Conservation (phyloP, 2,113 vertebrate genomes). For the Chroicocephalus ridibundus region DNA sequence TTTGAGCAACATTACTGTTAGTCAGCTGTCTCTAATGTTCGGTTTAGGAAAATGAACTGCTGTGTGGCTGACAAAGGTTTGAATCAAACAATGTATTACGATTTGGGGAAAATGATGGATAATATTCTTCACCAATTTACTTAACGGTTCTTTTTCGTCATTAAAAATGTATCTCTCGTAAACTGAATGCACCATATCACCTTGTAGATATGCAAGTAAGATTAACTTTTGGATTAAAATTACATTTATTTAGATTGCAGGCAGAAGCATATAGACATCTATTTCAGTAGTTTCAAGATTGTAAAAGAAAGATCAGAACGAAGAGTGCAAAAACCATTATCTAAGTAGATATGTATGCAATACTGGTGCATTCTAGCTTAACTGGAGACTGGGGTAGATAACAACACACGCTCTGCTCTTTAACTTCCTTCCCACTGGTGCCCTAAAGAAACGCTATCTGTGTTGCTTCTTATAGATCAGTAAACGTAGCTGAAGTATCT, state of each 20-base stretch:
- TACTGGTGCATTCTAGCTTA: not conserved
- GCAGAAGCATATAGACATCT: not conserved
- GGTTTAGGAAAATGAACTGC: not conserved
- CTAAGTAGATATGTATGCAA: not conserved
- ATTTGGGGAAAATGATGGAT: not conserved
- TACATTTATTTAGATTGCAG: not conserved
- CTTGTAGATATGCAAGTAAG: not conserved
- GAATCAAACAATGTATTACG: not conserved
- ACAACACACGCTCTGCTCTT: rapidly evolving
- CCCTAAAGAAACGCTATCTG: not conserved
- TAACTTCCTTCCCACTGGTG: not conserved
- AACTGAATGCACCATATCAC: not conserved
- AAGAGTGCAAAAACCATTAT: not conserved
- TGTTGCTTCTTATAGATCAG: not conserved
- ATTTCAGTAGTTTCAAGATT: not conserved
- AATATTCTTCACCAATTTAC: not conserved
- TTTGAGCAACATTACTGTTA: not conserved
- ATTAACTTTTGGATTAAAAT: not conserved
- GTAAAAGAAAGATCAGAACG: not conserved
- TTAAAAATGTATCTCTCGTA: not conserved
- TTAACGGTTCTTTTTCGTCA: not conserved
- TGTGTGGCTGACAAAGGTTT: not conserved
- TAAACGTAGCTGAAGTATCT: not conserved
- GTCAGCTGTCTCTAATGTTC: not conserved
- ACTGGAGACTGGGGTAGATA: not conserved